Conservation (phyloP, 2,797 vertebrate genomes). For the Pseudomugil tenellus region DNA sequence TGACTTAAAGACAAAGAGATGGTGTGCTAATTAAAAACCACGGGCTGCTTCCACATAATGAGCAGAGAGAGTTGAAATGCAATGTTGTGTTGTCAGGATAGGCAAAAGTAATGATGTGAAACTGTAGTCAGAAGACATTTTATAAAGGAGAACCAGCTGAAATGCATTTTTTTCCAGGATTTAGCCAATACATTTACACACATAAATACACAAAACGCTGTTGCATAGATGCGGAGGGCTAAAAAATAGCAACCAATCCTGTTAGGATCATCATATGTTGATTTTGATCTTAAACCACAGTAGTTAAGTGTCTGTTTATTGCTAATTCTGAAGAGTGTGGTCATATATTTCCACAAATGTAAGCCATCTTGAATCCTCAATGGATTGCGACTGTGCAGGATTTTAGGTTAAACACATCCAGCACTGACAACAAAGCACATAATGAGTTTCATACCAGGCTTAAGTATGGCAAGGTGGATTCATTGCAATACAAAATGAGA, state of each 20-base stretch:
- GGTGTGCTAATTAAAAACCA: slow-evolving; percentile 18
- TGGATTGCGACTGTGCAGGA: no score
- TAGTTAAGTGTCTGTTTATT: not conserved
- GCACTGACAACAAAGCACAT: no score
- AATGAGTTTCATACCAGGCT: no score
- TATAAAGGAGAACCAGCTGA: not conserved
- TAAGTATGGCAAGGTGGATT: no score
- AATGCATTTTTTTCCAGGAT: not conserved
- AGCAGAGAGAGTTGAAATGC: not conserved
- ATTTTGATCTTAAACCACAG: not conserved
- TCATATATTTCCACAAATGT: no score
- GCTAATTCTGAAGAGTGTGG: not conserved
- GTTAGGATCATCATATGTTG: not conserved
- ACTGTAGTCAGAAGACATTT: not conserved
- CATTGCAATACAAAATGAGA: no score
- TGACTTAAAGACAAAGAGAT: slow-evolving; percentile 22
- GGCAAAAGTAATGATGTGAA: not conserved
- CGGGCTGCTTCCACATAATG: not conserved
- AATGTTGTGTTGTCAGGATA: slow-evolving; percentile 9
- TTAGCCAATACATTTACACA: not conserved
- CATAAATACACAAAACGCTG: not conserved
- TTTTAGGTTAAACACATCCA: no score
- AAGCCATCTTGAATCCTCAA: no score
- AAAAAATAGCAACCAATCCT: not conserved
- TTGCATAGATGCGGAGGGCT: not conserved